phyloP scores from a whole-genome alignment of 1,140 invertebrate species.

The Drosophila triauraria region DNA sequence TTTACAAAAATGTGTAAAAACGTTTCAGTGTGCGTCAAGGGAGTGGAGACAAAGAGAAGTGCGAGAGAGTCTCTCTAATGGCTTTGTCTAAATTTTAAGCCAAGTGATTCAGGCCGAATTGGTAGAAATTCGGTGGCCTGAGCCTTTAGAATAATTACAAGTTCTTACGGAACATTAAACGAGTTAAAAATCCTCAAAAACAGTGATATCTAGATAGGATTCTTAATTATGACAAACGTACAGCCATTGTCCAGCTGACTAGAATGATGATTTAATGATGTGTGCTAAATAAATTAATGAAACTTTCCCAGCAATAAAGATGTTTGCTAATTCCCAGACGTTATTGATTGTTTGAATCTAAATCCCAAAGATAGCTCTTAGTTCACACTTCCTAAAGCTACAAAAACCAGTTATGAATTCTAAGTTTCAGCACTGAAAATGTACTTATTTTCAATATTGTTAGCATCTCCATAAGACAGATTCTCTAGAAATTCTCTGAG shows the following conservation, averaged over 20 bases:
- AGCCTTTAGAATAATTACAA: neutral
- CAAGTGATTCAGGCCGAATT: conserved; percentile 3
- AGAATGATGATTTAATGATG: neutral
- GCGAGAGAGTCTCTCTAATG: conserved; percentile 21
- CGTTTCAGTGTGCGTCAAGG: conserved; percentile 6
- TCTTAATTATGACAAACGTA: neutral
- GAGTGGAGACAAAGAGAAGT: conserved; percentile 24
- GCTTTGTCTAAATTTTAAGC: conserved; percentile 24
- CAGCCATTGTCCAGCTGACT: too few relatives aligned
- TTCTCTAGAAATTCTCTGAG: neutral
- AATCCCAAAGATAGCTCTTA: neutral
- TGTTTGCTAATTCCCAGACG: neutral
- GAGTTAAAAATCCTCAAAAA: neutral
- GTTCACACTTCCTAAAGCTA: neutral
- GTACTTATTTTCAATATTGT: neutral
- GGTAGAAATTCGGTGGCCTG: neutral
- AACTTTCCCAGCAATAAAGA: conserved; percentile 6
- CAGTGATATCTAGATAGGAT: too few relatives aligned
- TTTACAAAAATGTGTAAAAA: conserved; percentile 33
- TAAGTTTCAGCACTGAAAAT: neutral
- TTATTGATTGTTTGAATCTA: conserved; percentile 10
- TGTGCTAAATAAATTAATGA: neutral
- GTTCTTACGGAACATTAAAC: neutral
- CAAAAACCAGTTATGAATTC: conserved; percentile 3
- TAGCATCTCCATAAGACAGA: neutral